Evolutionary conservation across 30 jellyfish, hydroid and myxozoan species (phyloP), one percentile per base, ranked within the genome.

Genomic region (Chrysaora quinquecirrha): DNA sequence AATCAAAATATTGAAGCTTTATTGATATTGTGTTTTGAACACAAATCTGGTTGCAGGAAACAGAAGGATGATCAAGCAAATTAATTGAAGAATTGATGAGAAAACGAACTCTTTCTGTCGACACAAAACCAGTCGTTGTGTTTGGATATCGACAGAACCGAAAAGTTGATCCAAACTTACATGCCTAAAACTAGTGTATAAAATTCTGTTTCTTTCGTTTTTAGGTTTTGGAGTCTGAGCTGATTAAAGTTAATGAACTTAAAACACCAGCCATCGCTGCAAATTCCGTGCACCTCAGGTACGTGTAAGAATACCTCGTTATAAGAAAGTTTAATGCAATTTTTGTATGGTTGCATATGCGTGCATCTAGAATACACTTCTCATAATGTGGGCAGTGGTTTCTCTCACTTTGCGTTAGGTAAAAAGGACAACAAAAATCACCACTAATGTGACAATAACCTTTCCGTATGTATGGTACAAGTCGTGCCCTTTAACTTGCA

Each of bases 251-350:
- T 14, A 80, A 46, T 29, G 50, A 48, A 28, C 1, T 67, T 65
- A 80, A 48, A n/a, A 60, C 67, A 0, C 90, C 90, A 32, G 22
- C 83, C 49, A 66, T 80, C 35, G 90, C 90, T n/a, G 90, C 90
- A 46, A 80, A 58, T 3, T 20, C 67, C 0, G 0, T 75, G 1
- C 34, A 22, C 34, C 49, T 75, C 24, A 75, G 18, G 27, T 34
- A 25, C 16, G 21, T 67, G 31, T 30, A 20, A 67, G 79, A 23
- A 23, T 31, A 1, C 30, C 79, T 22, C 56, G n/a, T 67, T 27
- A 23, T 23, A 67, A 27, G 60, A 23, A 25, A 47, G 12, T 43
- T 43, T 43, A 6, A 6, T 6, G 58, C 12, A 43, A 6, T 16
- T 43, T 6, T 16, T 16, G 12, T 43, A 43, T 43, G 9, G 16